Base-by-base conservation (phyloP, 1,140 invertebrate species). In the Lepidotrigona ventralis region DNA sequence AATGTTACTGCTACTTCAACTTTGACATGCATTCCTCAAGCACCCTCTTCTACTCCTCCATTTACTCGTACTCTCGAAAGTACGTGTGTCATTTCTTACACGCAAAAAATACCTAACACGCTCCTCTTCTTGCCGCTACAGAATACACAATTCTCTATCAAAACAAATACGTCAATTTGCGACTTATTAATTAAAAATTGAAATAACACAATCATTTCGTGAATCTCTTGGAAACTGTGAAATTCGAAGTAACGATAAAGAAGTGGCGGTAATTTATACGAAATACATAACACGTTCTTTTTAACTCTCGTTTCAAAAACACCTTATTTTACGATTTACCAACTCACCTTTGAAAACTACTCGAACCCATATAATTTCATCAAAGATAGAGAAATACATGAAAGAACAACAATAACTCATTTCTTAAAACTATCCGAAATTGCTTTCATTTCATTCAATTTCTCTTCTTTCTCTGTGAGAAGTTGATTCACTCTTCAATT, bases 401-500 rank as follows among this genome's bases (percentile, higher is more conserved):
- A 29, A 73, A 56, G 29, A 33, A 15, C 26, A 56, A 29, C 1
- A 12, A 29, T 8, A 33, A 56, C 21, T 56, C 14, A 53, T 23
- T 54, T 11, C 0, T 75, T 15, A 5, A 75, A 33, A 2, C 23
- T 60, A 8, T 19, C 9, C 12, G 11, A 39, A 15, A 19, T 23
- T 3, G 8, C 58, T 79, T 81, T 87, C 80, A 74, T 87, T 81
- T 81, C 70, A 63, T 53, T 23, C 46, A 26, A 64, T 75, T 74
- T 60, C 70, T 68, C 33, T 66, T 73, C 51, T 64, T 33, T 68
- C 60, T 72, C 53, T 3, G 74, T 15, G 54, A 51, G 15, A 46
- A n/a, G 29, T 39, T n/a, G 53, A 75, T 78, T 56, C 78, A 69
- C 56, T 60, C 69, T 78, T 87, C 82, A 88, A 87, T 87, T 85